Conservation (phyloP, 2,888 invertebrate species). For the Hyalella azteca region DNA sequence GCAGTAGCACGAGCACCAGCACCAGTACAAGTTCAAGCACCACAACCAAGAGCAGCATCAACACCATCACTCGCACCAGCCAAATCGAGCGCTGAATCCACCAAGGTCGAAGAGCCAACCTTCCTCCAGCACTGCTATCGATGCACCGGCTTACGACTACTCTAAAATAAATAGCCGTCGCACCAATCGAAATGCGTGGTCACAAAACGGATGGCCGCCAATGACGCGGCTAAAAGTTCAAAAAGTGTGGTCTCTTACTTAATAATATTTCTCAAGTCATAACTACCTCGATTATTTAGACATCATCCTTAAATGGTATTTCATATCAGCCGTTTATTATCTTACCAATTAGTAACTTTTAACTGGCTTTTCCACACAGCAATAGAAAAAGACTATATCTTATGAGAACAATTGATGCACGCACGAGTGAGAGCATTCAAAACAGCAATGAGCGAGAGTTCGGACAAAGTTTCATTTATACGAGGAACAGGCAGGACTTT, state of each 20-base stretch:
- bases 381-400: too few species aligned
- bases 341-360: too few species aligned
- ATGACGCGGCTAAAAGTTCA: background rate
- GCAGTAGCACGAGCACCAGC: background rate
- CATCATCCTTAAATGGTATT: too few species aligned
- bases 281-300: background rate
- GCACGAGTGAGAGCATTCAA: too few species aligned
- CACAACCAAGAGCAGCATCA: background rate
- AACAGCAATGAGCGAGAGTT: too few species aligned
- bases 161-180: background rate
- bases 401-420: too few species aligned
- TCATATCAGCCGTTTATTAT: too few species aligned
- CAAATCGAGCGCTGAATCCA: background rate
- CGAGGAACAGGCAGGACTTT: too few species aligned
- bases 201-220: background rate
- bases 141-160: background rate
- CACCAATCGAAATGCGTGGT: background rate
- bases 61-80: background rate
- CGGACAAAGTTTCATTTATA: too few species aligned
- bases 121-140: background rate
- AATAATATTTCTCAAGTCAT: background rate
- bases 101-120: slow-evolving; percentile 9
- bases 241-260: background rate
- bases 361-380: too few species aligned
- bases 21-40: background rate